Evolutionary conservation across 2,113 vertebrate species (phyloP).

Genomic region (human): DNA sequence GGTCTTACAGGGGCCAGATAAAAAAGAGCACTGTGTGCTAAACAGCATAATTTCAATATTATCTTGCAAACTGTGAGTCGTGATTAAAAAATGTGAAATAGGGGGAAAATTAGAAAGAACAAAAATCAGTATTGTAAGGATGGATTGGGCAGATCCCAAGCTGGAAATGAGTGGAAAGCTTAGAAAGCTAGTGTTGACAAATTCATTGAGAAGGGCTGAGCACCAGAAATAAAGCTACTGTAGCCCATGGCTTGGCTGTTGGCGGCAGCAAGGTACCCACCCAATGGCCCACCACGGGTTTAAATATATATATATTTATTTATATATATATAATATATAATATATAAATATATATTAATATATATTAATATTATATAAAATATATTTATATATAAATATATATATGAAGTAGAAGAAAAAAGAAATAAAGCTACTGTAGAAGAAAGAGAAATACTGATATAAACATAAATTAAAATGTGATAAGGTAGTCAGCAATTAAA

Average conservation of each 20-base stretch:
- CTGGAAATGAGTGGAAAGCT: not conserved
- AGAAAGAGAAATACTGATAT: not conserved
- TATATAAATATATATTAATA: too few species aligned
- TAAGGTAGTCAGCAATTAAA: not conserved
- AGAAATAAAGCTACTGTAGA: not conserved
- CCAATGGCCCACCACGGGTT: not conserved
- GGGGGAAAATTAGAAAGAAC: not conserved
- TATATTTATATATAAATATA: too few species aligned
- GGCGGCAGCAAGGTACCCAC: too few species aligned
- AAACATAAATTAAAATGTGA: slow-evolving; percentile 10
- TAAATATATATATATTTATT: too few species aligned
- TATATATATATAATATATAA: too few species aligned
- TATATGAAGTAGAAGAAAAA: not conserved
- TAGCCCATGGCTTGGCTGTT: not conserved
- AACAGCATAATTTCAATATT: not conserved
- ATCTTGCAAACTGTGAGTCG: not conserved
- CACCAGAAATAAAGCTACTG: not conserved
- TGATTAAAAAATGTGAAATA: not conserved
- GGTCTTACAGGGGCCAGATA: not conserved
- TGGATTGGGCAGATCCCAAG: not conserved
- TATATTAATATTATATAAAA: too few species aligned
- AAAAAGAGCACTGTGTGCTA: not conserved
- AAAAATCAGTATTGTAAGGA: slow-evolving; percentile 9
- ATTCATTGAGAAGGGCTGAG: not conserved
- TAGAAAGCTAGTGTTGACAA: not conserved